These are phyloP conservation scores for Ochotona curzoniae DNA, from an alignment of 2,113 vertebrate genomes.

Conservation along the genomic window DNA sequence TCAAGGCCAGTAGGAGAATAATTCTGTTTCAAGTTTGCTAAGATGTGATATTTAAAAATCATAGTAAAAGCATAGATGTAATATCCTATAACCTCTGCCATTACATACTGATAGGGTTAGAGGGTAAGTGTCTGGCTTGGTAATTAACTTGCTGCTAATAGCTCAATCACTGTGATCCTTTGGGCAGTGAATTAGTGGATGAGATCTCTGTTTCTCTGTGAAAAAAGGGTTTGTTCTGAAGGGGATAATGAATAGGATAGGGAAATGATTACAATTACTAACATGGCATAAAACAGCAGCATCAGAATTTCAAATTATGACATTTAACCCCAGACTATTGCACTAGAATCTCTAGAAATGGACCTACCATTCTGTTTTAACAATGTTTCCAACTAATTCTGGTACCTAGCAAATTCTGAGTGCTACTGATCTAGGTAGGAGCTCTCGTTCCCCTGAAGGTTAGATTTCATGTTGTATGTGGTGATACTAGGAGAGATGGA, in stretches of 20 bases:
- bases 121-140: too few species aligned
- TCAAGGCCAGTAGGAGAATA: neutral
- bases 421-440: neutral
- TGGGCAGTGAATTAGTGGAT: too few species aligned
- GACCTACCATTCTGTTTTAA: neutral
- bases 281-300: neutral
- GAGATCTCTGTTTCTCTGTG: too few species aligned
- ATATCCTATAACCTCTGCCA: neutral
- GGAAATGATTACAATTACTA: neutral
- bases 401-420: neutral
- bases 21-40: neutral
- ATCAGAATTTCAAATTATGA: neutral
- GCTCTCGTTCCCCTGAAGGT: neutral
- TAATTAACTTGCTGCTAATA: too few species aligned
- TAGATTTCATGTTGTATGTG: neutral
- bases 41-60: neutral
- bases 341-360: neutral
- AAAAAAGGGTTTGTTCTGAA: neutral
- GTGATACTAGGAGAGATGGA: neutral
- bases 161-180: too few species aligned
- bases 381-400: neutral
- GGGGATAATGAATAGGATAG: neutral
- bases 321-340: neutral
- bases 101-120: neutral
- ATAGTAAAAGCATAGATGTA: neutral